phyloP scores from a whole-genome alignment of 1,140 invertebrate genomes.

The Heliconius nattereri region DNA sequence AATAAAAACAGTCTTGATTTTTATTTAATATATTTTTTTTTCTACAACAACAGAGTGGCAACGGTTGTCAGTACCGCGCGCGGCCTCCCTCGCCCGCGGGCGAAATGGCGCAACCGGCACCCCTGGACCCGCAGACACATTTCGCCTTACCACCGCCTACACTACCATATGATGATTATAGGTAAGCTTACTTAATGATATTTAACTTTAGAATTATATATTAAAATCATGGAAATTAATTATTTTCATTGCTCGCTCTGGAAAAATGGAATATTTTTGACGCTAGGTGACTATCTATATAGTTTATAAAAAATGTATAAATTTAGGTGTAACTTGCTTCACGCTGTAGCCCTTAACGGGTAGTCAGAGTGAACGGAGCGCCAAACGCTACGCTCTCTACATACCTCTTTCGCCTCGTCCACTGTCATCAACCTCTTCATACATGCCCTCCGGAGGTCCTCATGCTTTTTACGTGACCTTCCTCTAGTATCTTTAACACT shows the following conservation, averaged over 20 bases:
- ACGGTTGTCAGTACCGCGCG: constrained; percentile 52
- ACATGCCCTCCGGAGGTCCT: too few relatives aligned
- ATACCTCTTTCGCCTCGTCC: too few relatives aligned
- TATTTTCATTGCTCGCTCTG: too few relatives aligned
- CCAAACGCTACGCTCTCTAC: too few relatives aligned
- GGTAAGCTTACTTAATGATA: constrained; percentile 37
- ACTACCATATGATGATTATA: constrained; percentile 55
- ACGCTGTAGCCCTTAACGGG: too few relatives aligned
- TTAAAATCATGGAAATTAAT: not conserved
- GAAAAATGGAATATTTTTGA: not conserved
- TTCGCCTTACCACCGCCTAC: constrained; percentile 63
- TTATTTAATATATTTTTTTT: not conserved
- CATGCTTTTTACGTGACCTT: too few relatives aligned
- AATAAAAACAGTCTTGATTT: not conserved
- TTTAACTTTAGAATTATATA: not conserved
- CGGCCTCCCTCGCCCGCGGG: constrained; percentile 48
- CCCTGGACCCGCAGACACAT: constrained; percentile 51
- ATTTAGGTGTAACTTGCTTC: too few relatives aligned
- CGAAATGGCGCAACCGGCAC: constrained; percentile 38
- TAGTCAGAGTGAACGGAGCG: too few relatives aligned
- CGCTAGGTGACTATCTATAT: not conserved
- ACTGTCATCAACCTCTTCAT: too few relatives aligned
- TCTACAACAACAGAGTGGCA: constrained; percentile 33
- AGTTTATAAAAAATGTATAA: too few relatives aligned
- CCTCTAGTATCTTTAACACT: too few relatives aligned